phyloP scores from a whole-genome alignment of 1,140 invertebrate genomes.

The Psix sp. region DNA sequence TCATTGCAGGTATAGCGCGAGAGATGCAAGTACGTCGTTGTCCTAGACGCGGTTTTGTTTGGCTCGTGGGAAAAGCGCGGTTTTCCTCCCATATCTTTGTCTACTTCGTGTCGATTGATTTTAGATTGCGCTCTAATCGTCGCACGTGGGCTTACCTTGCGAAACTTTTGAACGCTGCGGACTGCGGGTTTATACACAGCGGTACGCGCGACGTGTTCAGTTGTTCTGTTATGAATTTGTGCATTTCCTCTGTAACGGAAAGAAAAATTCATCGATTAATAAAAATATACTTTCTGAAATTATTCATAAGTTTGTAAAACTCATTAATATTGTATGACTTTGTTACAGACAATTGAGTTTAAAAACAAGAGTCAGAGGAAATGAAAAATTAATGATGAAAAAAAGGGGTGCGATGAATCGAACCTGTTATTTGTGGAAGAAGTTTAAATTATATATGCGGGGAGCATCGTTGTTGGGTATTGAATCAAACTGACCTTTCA shows the following conservation, averaged over 20 bases:
- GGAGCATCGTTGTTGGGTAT: slow-evolving; percentile 27
- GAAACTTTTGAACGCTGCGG: slow-evolving; percentile 99
- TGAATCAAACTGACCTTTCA: slow-evolving; percentile 86
- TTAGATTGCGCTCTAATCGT: slow-evolving; percentile 35
- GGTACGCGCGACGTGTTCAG: slow-evolving; percentile 95
- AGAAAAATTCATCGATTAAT: slow-evolving; percentile 2
- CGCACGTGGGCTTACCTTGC: slow-evolving; percentile 87
- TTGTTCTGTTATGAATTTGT: slow-evolving; percentile 98
- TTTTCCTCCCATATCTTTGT: slow-evolving; percentile 46
- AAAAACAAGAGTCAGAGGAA: not conserved
- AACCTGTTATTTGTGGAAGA: slow-evolving; percentile 5
- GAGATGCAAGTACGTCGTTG: slow-evolving; percentile 23
- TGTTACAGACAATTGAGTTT: no score
- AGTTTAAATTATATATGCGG: slow-evolving; percentile 35
- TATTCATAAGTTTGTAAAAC: not conserved
- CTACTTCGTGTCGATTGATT: slow-evolving; percentile 42
- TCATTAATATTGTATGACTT: no score
- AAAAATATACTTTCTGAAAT: no score
- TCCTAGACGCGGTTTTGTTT: slow-evolving; percentile 41
- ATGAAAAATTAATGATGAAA: not conserved
- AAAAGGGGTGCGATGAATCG: not conserved
- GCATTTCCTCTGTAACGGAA: slow-evolving; percentile 93
- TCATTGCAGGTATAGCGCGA: slow-evolving; percentile 21
- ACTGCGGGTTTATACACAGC: slow-evolving; percentile 99
- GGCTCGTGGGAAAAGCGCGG: slow-evolving; percentile 31